Base-by-base conservation (phyloP, 30 jellyfish, hydroid and myxozoan species). In the Turritopsis dohrnii region DNA sequence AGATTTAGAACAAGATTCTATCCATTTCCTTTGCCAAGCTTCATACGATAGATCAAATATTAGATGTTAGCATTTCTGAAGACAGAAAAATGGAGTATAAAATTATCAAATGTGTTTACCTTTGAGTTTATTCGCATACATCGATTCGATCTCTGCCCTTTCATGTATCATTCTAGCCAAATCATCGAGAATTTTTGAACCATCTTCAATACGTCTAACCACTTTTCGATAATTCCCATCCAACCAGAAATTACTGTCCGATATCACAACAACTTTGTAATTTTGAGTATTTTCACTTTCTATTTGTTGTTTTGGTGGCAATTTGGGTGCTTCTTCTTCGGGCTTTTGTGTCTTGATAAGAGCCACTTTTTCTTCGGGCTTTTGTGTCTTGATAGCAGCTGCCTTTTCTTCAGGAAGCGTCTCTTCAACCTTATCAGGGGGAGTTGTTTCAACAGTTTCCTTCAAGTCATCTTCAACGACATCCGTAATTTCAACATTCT, bases 1-100 rank as follows among this genome's bases (percentile, higher is more conserved):
- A 79, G 90, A 92, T 71, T 85, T 83, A 1, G 88, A 27, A 74
- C 85, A 79, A 5, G 87, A 29, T 54, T 89, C 95, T 4, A 21
- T 18, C 97, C 97, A 91, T 53, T 87, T 91, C 81, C 76, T 82
- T 65, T 85, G 82, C 97, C 97, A 91, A 20, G 91, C 97, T 90
- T 53, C 52, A 21, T n/a, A n/a, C n/a, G 60, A 18, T 22, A 24
- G 66, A 1, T 29, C 31, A 24, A 54, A 29, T 16, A 69, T 41
- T 1, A n/a, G 16, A 24, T 65, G 9, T 4, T 21, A 53, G 21
- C 1, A 52, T 81, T 21, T n/a, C n/a, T n/a, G 72, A 54, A 54
- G 21, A 21, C 18, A 21, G 72, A 54, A 54, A 21, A 54, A 16
- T 1, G 7, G 7, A n/a, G n/a, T n/a, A n/a, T n/a, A n/a, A n/a